phyloP scores from a whole-genome alignment of 1,140 invertebrate species.

The Drosophila arawakana region DNA sequence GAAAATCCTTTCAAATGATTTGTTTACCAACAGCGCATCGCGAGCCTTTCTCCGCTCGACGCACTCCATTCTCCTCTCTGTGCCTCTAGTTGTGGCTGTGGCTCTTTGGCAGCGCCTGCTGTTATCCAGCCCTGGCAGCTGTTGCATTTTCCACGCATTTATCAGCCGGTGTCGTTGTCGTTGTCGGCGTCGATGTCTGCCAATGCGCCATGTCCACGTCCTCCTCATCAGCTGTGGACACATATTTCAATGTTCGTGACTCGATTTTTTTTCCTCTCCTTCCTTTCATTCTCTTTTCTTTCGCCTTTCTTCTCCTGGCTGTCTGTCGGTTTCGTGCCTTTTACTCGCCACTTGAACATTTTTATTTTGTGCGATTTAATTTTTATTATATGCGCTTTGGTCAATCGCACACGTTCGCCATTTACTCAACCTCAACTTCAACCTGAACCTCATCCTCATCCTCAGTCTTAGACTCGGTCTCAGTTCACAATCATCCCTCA shows the following conservation, averaged over 20 bases:
- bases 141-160: constrained; percentile 83
- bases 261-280: constrained; percentile 62
- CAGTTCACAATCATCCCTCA: constrained; percentile 43
- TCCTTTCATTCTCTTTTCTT: constrained; percentile 55
- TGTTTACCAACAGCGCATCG: constrained; percentile 78
- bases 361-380: constrained; percentile 80
- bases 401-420: constrained; percentile 62
- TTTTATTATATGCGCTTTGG: constrained; percentile 78
- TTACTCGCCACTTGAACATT: constrained; percentile 53
- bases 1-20: constrained; percentile 83
- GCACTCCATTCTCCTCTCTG: constrained; percentile 21
- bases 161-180: constrained; percentile 65
- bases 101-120: constrained; percentile 32
- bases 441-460: constrained; percentile 14
- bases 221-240: constrained; percentile 76
- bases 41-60: constrained; percentile 44
- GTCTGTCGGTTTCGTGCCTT: constrained; percentile 39
- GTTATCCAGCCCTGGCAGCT: constrained; percentile 77
- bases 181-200: constrained; percentile 43
- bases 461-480: neutral
- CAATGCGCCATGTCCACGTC: constrained; percentile 46
- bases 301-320: neutral
- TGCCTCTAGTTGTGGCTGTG: constrained; percentile 20
- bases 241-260: constrained; percentile 83
- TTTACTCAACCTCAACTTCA: neutral